Evolutionary conservation across 2,113 vertebrate species (phyloP).

Genomic region (Leucopternis melanops): DNA sequence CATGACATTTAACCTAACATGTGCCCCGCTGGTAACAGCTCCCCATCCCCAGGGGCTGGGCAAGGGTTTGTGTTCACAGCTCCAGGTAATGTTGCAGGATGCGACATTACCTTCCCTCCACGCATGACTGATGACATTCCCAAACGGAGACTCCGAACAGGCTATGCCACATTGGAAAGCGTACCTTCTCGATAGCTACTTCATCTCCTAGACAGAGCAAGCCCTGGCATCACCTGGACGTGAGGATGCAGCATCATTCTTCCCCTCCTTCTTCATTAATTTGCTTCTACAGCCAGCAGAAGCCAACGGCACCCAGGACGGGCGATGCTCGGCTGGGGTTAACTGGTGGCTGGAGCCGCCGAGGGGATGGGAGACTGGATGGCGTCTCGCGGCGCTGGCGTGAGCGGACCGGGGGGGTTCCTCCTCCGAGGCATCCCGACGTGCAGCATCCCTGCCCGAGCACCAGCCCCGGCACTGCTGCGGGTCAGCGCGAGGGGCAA

Average conservation of each 20-base stretch:
- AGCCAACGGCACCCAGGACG: neutral
- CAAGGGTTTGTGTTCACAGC: neutral
- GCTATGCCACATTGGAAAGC: neutral
- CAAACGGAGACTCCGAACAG: neutral
- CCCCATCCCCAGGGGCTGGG: neutral
- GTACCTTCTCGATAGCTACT: neutral
- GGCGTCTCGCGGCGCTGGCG: accelerated
- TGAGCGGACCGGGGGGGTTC: neutral
- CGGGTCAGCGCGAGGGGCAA: accelerated
- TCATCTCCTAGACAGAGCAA: neutral
- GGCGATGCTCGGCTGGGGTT: neutral
- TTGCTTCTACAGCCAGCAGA: neutral
- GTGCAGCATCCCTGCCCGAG: neutral
- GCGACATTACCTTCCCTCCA: neutral
- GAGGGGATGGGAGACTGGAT: neutral
- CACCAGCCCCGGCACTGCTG: neutral
- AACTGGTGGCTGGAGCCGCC: neutral
- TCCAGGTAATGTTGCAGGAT: neutral
- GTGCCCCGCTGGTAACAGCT: neutral
- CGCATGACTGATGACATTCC: neutral
- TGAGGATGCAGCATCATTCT: neutral
- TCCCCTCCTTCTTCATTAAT: neutral
- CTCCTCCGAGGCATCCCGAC: neutral
- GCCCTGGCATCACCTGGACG: neutral
- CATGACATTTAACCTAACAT: neutral